These are phyloP conservation scores for Lycia hirtaria DNA, from an alignment of 2,888 invertebrate species.

Conservation along the genomic window DNA sequence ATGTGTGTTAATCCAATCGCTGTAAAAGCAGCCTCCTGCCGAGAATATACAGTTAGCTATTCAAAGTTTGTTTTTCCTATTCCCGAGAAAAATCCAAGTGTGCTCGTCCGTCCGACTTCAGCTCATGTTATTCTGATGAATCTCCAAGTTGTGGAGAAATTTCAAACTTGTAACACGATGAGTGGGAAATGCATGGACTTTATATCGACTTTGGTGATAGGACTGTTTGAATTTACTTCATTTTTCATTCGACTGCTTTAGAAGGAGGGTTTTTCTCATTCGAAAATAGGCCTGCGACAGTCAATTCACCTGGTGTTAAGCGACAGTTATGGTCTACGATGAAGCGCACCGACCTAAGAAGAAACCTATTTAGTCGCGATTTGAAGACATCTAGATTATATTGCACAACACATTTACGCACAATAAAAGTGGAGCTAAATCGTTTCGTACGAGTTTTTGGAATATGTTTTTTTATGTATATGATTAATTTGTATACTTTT, in stretches of 20 bases:
- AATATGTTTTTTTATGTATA: no score
- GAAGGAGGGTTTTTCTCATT: no score
- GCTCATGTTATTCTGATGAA: conserved; percentile 51
- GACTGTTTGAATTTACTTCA: conserved; percentile 3
- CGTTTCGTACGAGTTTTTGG: no score
- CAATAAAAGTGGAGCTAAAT: no score
- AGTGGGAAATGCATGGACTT: conserved; percentile 40
- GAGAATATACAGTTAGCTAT: conserved; percentile 23
- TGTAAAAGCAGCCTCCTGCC: neutral
- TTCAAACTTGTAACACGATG: conserved; percentile 39
- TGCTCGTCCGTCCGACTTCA: conserved; percentile 29
- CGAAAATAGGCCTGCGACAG: no score
- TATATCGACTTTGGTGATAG: conserved; percentile 17
- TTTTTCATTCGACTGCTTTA: neutral
- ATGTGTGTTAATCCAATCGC: no score
- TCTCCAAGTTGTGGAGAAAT: conserved; percentile 30
- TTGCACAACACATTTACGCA: no score
- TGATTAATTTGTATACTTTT: no score
- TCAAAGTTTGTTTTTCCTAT: conserved; percentile 32
- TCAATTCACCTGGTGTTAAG: neutral
- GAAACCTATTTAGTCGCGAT: neutral
- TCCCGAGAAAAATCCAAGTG: conserved; percentile 33
- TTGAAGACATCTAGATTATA: no score
- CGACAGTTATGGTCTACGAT: no score
- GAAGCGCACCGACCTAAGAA: no score